Base-by-base conservation (phyloP, 2,888 invertebrate species). In the Dolichopus griseipennis region DNA sequence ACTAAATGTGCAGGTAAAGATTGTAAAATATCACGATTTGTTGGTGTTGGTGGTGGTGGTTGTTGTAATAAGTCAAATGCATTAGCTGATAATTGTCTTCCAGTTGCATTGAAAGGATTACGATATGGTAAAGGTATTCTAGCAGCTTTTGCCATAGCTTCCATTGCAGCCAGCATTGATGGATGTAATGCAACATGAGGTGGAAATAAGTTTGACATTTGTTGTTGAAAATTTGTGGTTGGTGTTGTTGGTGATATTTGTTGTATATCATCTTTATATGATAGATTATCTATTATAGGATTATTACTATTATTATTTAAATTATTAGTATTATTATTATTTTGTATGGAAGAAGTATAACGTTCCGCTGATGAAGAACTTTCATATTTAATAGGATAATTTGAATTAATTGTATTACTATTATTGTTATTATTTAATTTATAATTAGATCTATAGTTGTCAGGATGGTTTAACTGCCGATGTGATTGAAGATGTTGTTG, bases 151-250 rank as follows among this genome's bases (percentile, higher is more conserved):
- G 87, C 85, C 87, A 89, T 89, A 64, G 88, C 89, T 76, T 90
- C 89, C 87, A 89, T 89, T 64, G 88, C 89, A 76, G 90, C 89
- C 69, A 90, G 80, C 79, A 90, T 86, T 75, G 90, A 83, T 0
- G 90, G 90, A 76, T 90, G 90, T 33, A 90, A 83, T 22, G 87
- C 85, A 70, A 85, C 52, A 52, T 52, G 85, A 65, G 74, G 71
- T 20, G 73, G 75, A 67, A 76, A 75, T 27, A 78, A 72, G 69
- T 52, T 63, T 63, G 18, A 63, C 22, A 33, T 64, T 62, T 6
- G 83, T 82, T 22, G 72, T 61, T 43, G 86, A 85, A 76, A 87
- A 87, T 22, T 86, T 77, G 34, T 20, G 18, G 64, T 12, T 20
- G 37, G 18, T 37, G 37, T 20, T 10, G 18, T 27, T 27, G 27